phyloP scores from a whole-genome alignment of 2,888 invertebrate species.

The Cryptocheilus praepositus region DNA sequence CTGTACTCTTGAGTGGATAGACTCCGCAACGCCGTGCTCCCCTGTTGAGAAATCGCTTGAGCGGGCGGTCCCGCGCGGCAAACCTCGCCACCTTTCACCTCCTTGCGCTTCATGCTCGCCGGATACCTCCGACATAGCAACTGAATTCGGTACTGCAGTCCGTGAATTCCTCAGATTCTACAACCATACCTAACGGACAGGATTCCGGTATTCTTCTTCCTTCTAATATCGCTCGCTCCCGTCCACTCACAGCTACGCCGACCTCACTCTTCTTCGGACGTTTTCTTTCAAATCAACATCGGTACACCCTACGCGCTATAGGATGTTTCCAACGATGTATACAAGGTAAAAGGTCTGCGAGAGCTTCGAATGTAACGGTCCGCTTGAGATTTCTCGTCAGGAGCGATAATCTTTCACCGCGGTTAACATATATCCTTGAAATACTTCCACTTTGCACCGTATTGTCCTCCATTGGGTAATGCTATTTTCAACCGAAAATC shows the following conservation, averaged over 20 bases:
- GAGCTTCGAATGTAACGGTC: no score
- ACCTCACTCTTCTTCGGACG: no score
- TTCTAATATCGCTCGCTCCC: background rate
- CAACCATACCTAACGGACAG: slow-evolving; percentile 54
- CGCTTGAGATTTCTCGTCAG: no score
- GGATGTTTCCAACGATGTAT: no score
- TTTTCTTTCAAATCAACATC: no score
- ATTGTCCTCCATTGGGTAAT: no score
- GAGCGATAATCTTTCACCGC: no score
- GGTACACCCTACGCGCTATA: no score
- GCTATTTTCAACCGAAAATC: background rate
- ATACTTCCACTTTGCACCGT: no score
- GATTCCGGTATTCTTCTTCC: slow-evolving; percentile 11
- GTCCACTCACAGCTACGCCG: no score
- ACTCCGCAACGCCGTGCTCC: slow-evolving; percentile 35
- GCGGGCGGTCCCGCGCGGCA: slow-evolving; percentile 72
- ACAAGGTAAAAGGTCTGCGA: no score
- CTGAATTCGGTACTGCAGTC: slow-evolving; percentile 72
- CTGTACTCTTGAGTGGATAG: background rate
- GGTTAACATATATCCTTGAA: no score
- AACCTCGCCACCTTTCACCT: slow-evolving; percentile 43
- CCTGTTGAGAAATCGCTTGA: slow-evolving; percentile 56
- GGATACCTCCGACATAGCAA: slow-evolving; percentile 64
- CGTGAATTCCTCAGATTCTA: slow-evolving; percentile 70
- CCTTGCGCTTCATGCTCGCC: slow-evolving; percentile 43